A percentile compares a stretch with the other conserved stretches of the same genome.
phyloP scores from a whole-genome alignment of 1,140 invertebrate genomes.

The Diorhabda carinulata region DNA sequence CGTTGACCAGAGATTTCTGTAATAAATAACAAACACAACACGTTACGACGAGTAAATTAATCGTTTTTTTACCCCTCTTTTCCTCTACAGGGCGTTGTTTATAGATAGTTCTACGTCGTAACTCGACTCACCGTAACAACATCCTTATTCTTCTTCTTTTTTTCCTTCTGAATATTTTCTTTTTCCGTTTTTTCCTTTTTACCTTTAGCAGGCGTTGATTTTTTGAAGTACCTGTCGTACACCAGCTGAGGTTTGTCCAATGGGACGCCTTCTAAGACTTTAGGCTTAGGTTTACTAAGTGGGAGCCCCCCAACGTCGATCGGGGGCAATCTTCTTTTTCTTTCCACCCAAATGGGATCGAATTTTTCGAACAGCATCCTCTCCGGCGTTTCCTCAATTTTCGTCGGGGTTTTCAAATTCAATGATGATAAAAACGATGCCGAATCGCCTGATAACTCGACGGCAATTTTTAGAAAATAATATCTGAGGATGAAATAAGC shows the following conservation, averaged over 20 bases:
- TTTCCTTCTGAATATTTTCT: not conserved
- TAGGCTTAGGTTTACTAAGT: slow-evolving; percentile 17
- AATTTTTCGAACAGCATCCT: slow-evolving; percentile 31
- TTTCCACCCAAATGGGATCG: slow-evolving; percentile 28
- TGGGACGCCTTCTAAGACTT: slow-evolving; percentile 16
- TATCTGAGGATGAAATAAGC: slow-evolving; percentile 24
- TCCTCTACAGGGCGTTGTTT: too few relatives aligned
- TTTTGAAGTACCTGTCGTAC: slow-evolving; percentile 22
- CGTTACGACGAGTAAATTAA: too few relatives aligned
- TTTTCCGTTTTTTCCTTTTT: not conserved
- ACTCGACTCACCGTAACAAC: not conserved
- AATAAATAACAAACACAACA: too few relatives aligned
- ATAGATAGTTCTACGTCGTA: not conserved
- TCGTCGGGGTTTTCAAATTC: slow-evolving; percentile 7
- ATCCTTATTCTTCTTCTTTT: not conserved
- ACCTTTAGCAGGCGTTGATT: not conserved
- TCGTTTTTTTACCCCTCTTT: too few relatives aligned
- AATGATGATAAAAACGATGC: not conserved
- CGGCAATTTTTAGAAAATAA: slow-evolving; percentile 22
- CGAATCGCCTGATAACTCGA: slow-evolving; percentile 11
- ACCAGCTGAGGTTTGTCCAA: not conserved
- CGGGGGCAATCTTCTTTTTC: slow-evolving; percentile 18
- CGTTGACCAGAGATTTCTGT: too few relatives aligned
- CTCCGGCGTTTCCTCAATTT: slow-evolving; percentile 10
- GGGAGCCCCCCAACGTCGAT: not conserved